Conservation (phyloP, 2,888 invertebrate genomes). For the Dicroscelio sp. region DNA sequence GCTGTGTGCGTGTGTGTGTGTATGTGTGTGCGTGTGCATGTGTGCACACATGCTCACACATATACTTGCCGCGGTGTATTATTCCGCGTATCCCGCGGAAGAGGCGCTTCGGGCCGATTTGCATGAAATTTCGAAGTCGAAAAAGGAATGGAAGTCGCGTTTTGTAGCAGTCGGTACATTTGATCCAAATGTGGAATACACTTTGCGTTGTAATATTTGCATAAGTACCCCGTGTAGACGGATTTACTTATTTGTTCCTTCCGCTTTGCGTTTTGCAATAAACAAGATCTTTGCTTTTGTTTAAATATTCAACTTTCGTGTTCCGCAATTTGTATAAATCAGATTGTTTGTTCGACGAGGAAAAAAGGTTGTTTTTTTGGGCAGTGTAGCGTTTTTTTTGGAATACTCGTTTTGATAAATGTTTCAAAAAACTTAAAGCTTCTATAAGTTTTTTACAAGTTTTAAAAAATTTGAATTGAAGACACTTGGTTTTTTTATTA, state of each 20-base stretch:
- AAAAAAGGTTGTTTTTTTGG: too few species aligned
- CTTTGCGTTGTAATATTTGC: constrained; percentile 61
- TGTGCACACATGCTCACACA: constrained; percentile 52
- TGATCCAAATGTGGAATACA: constrained; percentile 70
- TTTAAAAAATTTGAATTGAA: too few species aligned
- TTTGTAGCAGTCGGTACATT: constrained; percentile 68
- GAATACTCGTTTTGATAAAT: too few species aligned
- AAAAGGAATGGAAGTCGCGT: constrained; percentile 67
- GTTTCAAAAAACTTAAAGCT: too few species aligned
- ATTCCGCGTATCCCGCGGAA: constrained; percentile 65
- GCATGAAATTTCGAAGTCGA: constrained; percentile 74
- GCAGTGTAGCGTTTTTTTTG: too few species aligned
- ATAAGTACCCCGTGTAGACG: constrained; percentile 60
- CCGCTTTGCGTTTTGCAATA: constrained; percentile 25
- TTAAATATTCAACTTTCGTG: too few species aligned
- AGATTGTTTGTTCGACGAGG: too few species aligned
- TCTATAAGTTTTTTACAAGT: too few species aligned
- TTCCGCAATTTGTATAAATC: too few species aligned
- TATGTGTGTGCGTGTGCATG: not conserved
- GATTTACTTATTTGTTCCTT: constrained; percentile 59
- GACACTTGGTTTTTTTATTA: too few species aligned
- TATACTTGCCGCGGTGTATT: too few species aligned
- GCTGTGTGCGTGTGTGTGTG: too few species aligned
- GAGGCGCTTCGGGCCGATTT: constrained; percentile 66
- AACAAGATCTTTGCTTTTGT: constrained; percentile 12